Evolutionary conservation across 2,113 vertebrate genomes (phyloP).

Genomic region (Thymallus thymallus): DNA sequence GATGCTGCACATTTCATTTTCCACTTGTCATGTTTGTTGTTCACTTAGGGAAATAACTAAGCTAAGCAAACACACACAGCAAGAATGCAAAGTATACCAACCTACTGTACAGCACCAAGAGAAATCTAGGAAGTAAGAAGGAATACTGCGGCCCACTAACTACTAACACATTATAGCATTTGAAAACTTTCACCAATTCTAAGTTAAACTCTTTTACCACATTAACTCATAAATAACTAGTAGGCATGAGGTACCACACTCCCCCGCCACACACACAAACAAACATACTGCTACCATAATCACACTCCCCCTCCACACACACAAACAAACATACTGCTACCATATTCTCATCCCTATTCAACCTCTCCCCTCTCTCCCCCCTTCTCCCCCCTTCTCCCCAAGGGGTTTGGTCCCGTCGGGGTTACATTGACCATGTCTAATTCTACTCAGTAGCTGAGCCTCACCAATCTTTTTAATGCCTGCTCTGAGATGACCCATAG

Average conservation of each 20-base stretch:
- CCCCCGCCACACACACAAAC: background rate
- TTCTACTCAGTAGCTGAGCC: constrained; percentile 71
- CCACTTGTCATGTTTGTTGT: background rate
- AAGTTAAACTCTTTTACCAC: background rate
- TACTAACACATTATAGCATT: constrained; percentile 17
- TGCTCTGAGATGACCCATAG: constrained; percentile 25
- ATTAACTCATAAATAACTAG: no score
- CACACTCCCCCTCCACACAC: background rate
- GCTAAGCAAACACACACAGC: background rate
- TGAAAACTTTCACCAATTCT: constrained; percentile 11
- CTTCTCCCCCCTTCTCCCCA: constrained; percentile 57
- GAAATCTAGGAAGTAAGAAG: background rate
- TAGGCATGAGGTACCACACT: no score
- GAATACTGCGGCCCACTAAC: background rate
- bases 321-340: background rate
- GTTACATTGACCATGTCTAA: constrained; percentile 74
- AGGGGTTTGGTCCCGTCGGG: constrained; percentile 17
- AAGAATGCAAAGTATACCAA: background rate
- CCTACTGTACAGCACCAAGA: background rate
- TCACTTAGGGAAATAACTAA: background rate
- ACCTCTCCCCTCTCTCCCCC: constrained; percentile 43
- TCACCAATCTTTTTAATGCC: constrained; percentile 57
- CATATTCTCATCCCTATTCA: constrained; percentile 4
- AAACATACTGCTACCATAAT: no score
- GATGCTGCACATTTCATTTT: background rate